Percentiles rank a stretch among this genome's conserved stretches.
Conservation (phyloP, 35 echinoderm and acorn worm species). For the Apostichopus californicus region DNA sequence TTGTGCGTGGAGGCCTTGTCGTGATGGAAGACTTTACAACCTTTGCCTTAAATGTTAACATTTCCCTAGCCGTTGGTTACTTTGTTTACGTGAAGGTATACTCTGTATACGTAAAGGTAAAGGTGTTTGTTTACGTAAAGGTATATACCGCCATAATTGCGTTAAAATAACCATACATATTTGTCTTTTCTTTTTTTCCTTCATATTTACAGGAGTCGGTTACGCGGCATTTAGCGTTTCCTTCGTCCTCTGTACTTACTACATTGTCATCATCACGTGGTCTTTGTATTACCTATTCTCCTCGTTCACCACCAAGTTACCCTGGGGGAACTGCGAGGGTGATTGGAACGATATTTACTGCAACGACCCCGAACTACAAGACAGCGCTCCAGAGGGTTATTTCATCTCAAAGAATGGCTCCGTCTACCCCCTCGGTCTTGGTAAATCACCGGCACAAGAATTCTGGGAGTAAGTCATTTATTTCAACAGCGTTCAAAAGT, state of each 20-base stretch:
- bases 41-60: no score
- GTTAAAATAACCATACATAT: no score
- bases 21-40: no score
- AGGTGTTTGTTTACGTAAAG: no score
- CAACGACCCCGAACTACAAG: constrained; percentile 68
- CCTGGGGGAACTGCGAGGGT: constrained; percentile 72
- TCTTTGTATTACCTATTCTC: constrained; percentile 75
- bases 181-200: no score
- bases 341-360: constrained; percentile 78
- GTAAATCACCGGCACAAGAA: constrained; percentile 80
- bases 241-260: constrained; percentile 72
- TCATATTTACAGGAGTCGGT: constrained; percentile 63
- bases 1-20: no score
- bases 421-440: constrained; percentile 18
- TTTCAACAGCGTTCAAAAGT: no score
- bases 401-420: constrained; percentile 63
- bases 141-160: no score
- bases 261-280: constrained; percentile 83
- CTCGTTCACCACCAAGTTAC: constrained; percentile 60
- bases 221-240: constrained; percentile 71
- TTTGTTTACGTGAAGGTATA: no score
- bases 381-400: constrained; percentile 35
- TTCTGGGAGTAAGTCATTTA: constrained; percentile 88
- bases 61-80: no score
- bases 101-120: no score